These are phyloP conservation scores for Onychorhynchus coronatus DNA, from an alignment of 2,113 vertebrate genomes.

Conservation along the genomic window DNA sequence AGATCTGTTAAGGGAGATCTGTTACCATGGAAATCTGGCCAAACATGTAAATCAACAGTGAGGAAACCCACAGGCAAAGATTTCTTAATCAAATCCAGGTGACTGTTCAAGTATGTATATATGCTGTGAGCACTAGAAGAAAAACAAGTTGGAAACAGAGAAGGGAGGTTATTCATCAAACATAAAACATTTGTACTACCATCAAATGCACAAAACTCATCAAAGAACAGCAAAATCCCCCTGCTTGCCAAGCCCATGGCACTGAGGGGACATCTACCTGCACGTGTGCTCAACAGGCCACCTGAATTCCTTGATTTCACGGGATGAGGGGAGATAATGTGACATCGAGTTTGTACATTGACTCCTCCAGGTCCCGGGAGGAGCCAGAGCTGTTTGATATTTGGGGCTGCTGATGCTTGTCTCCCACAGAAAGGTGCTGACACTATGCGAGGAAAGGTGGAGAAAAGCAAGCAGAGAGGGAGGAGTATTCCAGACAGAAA, in stretches of 20 bases:
- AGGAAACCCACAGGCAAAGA: slow-evolving; percentile 84
- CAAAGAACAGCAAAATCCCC: not conserved
- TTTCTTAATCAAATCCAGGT: slow-evolving; percentile 83
- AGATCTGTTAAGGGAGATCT: slow-evolving; percentile 94
- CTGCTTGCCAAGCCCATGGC: not conserved
- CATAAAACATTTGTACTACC: slow-evolving; percentile 60
- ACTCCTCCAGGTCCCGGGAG: not conserved
- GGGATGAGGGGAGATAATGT: not conserved
- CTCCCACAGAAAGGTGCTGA: not conserved
- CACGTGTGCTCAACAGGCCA: not conserved
- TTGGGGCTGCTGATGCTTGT: not conserved
- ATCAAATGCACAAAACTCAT: slow-evolving; percentile 33
- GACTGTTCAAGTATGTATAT: slow-evolving; percentile 90
- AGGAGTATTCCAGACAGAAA: slow-evolving; percentile 1
- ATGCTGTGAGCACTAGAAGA: slow-evolving; percentile 80
- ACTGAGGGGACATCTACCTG: not conserved
- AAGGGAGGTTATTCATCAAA: slow-evolving; percentile 60
- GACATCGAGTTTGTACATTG: not conserved
- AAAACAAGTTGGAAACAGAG: slow-evolving; percentile 52
- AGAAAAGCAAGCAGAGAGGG: not conserved
- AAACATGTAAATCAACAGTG: slow-evolving; percentile 89
- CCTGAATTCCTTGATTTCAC: not conserved
- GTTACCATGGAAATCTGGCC: slow-evolving; percentile 99
- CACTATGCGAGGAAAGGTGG: not conserved
- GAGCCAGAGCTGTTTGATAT: not conserved